phyloP scores from a whole-genome alignment of 2,797 vertebrate species.

The Cephalopachus bancanus region DNA sequence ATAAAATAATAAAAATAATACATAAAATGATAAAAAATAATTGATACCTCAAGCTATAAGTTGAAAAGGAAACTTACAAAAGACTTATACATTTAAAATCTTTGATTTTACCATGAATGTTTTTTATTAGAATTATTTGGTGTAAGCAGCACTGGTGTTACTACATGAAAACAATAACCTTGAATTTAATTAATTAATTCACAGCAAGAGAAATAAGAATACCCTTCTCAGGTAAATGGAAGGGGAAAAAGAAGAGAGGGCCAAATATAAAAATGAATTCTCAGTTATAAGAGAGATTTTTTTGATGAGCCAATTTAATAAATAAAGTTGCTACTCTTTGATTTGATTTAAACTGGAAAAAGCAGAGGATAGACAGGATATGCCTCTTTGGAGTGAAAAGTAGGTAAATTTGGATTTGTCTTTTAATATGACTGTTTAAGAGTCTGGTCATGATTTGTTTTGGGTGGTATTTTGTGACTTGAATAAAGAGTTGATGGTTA shows the following conservation, averaged over 20 bases:
- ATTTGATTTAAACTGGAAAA: background rate
- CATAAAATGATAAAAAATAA: constrained; percentile 42
- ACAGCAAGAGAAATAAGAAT: constrained; percentile 30
- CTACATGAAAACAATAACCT: background rate
- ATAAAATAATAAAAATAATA: constrained; percentile 18
- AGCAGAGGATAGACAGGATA: background rate
- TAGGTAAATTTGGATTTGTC: background rate
- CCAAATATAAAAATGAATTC: background rate
- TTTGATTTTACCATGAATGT: background rate
- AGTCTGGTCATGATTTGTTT: constrained; percentile 48
- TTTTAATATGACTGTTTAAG: background rate
- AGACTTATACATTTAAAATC: constrained; percentile 24
- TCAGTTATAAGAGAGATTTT: constrained; percentile 42
- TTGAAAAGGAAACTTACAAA: constrained; percentile 54
- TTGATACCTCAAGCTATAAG: background rate
- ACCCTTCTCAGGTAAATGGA: background rate
- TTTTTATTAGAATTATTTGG: constrained; percentile 4
- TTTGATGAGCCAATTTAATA: constrained; percentile 34
- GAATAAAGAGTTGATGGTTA: constrained; percentile 36
- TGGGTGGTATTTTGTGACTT: background rate
- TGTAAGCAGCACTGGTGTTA: background rate
- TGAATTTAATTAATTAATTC: constrained; percentile 35
- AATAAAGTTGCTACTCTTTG: background rate
- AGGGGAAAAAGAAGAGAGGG: background rate
- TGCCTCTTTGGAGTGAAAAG: background rate